Conservation (phyloP, 2,113 vertebrate genomes). For the Otis tarda region DNA sequence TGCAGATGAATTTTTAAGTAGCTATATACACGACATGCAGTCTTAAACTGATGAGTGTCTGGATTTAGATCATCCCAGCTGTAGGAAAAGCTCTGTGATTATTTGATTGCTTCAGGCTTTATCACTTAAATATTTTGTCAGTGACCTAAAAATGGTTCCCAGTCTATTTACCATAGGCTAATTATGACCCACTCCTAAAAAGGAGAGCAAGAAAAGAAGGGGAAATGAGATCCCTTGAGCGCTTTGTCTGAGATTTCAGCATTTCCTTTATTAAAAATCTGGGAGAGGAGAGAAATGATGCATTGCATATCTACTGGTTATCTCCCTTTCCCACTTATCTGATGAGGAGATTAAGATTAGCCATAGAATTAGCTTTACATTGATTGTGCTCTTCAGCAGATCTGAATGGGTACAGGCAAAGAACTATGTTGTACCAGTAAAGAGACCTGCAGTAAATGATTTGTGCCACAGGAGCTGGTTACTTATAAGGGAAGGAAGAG, state of each 20-base stretch:
- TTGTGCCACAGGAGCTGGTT: neutral
- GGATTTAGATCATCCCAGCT: constrained; percentile 48
- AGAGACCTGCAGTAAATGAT: neutral
- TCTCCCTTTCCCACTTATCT: neutral
- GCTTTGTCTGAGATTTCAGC: neutral
- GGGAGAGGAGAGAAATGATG: neutral
- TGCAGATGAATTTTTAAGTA: constrained; percentile 64
- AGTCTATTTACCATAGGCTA: neutral
- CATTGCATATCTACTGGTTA: neutral
- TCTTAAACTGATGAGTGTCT: constrained; percentile 30
- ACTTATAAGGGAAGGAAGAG: neutral
- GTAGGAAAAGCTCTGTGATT: constrained; percentile 23
- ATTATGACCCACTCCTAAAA: neutral
- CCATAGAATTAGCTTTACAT: neutral
- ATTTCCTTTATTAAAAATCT: neutral
- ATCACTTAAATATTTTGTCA: constrained; percentile 16
- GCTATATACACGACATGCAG: constrained; percentile 29
- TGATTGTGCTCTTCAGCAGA: neutral
- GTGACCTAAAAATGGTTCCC: constrained; percentile 33
- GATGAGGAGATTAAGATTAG: neutral
- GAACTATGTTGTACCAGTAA: neutral
- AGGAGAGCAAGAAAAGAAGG: neutral
- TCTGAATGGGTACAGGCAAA: neutral
- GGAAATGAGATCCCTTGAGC: neutral
- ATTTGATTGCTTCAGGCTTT: constrained; percentile 39